Evolutionary conservation across 2,113 vertebrate species (phyloP).

Genomic region (Cinclus mexicanus): DNA sequence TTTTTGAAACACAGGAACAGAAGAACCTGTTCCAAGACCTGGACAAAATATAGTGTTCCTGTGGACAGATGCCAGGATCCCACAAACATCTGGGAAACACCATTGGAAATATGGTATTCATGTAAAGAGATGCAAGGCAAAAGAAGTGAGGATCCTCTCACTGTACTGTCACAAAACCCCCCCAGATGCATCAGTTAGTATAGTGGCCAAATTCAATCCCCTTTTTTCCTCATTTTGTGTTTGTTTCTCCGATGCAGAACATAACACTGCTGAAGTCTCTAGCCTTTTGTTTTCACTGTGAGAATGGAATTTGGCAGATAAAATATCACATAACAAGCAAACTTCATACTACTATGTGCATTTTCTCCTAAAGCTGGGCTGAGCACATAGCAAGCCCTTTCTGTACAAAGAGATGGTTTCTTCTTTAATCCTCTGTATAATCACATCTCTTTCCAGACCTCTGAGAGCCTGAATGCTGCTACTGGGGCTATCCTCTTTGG

Average conservation of each 20-base stretch:
- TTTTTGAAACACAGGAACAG: background rate
- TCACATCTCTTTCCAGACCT: background rate
- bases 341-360: fast-evolving
- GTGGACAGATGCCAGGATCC: background rate
- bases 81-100: background rate
- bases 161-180: background rate
- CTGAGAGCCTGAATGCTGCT: background rate
- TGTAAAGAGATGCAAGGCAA: background rate
- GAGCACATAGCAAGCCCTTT: background rate
- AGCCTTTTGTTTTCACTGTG: background rate
- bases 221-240: background rate
- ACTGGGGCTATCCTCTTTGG: constrained; percentile 17
- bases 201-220: background rate
- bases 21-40: background rate
- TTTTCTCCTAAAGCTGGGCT: background rate
- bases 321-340: background rate
- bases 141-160: background rate
- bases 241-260: background rate
- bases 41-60: background rate
- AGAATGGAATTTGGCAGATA: background rate
- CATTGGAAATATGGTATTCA: background rate
- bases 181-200: background rate
- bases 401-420: background rate
- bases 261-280: background rate
- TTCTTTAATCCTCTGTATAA: background rate